Evolutionary conservation across 2,888 invertebrate species (phyloP), one percentile per base, ranked within the genome.

Genomic region (Mamestra brassicae): DNA sequence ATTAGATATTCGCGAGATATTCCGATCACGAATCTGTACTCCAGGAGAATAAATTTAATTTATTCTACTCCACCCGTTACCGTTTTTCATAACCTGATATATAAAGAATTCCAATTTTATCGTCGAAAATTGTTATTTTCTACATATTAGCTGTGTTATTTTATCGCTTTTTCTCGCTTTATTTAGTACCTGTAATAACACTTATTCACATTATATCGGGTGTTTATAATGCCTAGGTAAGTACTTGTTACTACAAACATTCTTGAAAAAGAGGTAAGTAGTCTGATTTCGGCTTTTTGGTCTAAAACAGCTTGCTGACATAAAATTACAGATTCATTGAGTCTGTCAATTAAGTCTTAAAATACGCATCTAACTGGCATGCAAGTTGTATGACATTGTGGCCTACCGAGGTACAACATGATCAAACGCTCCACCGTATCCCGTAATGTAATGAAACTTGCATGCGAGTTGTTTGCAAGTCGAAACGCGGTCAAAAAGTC

Each of bases 51-150:
- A 87, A 86, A 87, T 87, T 86, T 69, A 87, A 87, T 87, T 86
- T 84, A 81, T 86, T 86, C 78, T 52, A 61, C 73, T 81, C 79
- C 77, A 83, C 58, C 73, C 85, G 81, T 84, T 84, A 86, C 87
- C 81, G 85, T 87, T 81, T 85, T 81, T 87, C 86, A 86, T 79
- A 86, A 86, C 88, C 61, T 84, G 61, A 69, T 87, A 77, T 78
- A 74, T 71, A 82, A 86, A 72, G 86, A 87, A 87, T 84, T 81
- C 86, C 80, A 78, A 86, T 86, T 78, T 87, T 74, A 84, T 82
- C 81, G 77, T 73, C 76, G 67, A 71, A 71, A 77, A 82, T 78
- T 79, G 81, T 86, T 87, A 81, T 84, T 81, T 81, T 85, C 81
- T 75, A 78, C 71, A 79, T 71, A 78, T 87, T 83, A 85, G 64